Conservation (phyloP, 2,797 vertebrate species). For the Syngnathus rostellatus region DNA sequence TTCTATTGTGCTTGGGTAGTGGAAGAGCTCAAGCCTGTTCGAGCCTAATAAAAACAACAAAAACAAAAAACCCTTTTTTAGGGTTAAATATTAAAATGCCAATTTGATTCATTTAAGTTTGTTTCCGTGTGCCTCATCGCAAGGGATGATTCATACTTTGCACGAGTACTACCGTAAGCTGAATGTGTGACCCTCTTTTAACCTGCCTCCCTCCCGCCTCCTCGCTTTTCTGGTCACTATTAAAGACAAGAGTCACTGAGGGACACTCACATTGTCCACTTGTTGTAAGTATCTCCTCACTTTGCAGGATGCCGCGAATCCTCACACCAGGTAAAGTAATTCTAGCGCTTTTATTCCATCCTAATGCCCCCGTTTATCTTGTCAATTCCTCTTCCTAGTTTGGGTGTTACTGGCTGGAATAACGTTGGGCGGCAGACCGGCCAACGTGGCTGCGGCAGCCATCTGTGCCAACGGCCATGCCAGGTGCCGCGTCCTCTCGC, state of each 20-base stretch:
- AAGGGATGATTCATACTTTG: background rate
- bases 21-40: background rate
- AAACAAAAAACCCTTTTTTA: background rate
- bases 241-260: slow-evolving; percentile 21
- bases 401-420: slow-evolving; percentile 47
- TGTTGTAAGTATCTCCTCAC: background rate
- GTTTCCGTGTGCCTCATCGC: background rate
- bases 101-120: background rate
- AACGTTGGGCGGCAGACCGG: slow-evolving; percentile 32
- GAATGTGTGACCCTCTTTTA: background rate
- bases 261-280: slow-evolving; percentile 12
- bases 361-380: background rate
- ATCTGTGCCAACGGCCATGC: slow-evolving; percentile 43
- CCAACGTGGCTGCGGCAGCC: slow-evolving; percentile 33
- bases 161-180: background rate
- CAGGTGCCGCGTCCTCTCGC: slow-evolving; percentile 55
- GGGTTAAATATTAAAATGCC: background rate
- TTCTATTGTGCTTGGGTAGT: background rate
- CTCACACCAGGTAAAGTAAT: slow-evolving; percentile 48
- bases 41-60: background rate
- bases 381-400: background rate
- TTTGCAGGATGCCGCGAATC: slow-evolving; percentile 35
- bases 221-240: slow-evolving; percentile 15
- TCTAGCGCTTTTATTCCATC: too few relatives aligned
- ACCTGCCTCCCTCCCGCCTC: background rate